Conservation (phyloP, 1,140 invertebrate species). For the Harpegnathos saltator region DNA sequence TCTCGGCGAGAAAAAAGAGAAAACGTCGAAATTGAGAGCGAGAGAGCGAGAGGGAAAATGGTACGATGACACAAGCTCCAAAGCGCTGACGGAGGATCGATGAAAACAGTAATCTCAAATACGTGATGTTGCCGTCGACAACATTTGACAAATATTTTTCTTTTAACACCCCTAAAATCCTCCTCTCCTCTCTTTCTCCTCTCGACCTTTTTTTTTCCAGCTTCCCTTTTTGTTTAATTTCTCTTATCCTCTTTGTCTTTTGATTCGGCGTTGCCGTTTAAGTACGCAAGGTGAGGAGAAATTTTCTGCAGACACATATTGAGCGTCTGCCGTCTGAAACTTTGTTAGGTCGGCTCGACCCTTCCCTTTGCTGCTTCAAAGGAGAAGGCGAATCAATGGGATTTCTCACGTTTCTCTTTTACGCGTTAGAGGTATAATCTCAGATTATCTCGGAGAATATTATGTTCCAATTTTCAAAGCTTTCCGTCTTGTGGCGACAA, state of each 20-base stretch:
- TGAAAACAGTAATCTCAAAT: conserved; percentile 35
- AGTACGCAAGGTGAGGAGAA: background rate
- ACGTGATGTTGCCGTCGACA: background rate
- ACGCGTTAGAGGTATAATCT: background rate
- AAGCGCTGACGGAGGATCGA: background rate
- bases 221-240: background rate
- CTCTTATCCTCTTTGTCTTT: background rate
- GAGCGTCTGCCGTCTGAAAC: background rate
- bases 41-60: background rate
- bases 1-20: background rate
- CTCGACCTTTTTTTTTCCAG: background rate
- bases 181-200: background rate
- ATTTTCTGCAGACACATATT: background rate
- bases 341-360: conserved; percentile 21
- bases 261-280: background rate
- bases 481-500: background rate
- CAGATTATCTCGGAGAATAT: background rate
- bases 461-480: background rate
- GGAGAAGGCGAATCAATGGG: background rate
- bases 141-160: conserved; percentile 12
- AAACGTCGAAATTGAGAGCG: background rate
- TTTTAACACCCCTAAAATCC: background rate
- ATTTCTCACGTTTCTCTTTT: background rate
- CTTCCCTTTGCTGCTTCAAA: background rate
- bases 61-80: background rate